Percentiles rank a stretch among this genome's conserved stretches.
phyloP scores from a whole-genome alignment of 1,140 invertebrate genomes.

The Philotrypesis tridentata region DNA sequence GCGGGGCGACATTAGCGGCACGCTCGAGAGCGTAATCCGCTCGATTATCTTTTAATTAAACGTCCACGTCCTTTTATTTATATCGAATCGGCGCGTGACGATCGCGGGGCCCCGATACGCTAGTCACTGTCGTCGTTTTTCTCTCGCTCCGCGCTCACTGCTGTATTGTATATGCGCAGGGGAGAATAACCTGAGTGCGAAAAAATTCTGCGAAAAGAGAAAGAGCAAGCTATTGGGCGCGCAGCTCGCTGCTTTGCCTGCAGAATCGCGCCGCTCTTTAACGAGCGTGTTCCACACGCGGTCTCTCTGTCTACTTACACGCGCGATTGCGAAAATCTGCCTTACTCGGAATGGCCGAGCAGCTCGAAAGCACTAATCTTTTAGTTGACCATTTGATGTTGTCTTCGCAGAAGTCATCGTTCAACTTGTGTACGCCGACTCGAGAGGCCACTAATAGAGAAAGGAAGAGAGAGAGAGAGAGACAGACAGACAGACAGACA shows the following conservation, averaged over 20 bases:
- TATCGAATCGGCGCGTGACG: constrained; percentile 44
- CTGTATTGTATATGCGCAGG: background rate
- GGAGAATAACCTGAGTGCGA: background rate
- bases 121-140: constrained; percentile 28
- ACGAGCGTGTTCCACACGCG: no score
- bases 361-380: background rate
- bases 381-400: background rate
- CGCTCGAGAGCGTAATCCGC: constrained; percentile 55
- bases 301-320: background rate
- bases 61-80: constrained; percentile 59
- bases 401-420: background rate
- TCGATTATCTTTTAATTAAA: constrained; percentile 70
- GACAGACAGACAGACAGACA: no score
- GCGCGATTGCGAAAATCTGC: constrained; percentile 1
- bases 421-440: background rate
- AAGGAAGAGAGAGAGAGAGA: background rate
- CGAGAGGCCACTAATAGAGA: background rate
- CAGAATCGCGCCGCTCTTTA: no score
- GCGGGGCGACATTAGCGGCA: constrained; percentile 63
- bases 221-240: background rate
- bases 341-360: background rate
- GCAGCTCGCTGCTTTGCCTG: no score
- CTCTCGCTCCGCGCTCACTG: background rate
- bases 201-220: background rate
- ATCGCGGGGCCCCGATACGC: constrained; percentile 12